Percentiles rank a stretch among this genome's conserved stretches.
Conservation (phyloP, 2,113 vertebrate species). For the Rhinoderma darwinii region DNA sequence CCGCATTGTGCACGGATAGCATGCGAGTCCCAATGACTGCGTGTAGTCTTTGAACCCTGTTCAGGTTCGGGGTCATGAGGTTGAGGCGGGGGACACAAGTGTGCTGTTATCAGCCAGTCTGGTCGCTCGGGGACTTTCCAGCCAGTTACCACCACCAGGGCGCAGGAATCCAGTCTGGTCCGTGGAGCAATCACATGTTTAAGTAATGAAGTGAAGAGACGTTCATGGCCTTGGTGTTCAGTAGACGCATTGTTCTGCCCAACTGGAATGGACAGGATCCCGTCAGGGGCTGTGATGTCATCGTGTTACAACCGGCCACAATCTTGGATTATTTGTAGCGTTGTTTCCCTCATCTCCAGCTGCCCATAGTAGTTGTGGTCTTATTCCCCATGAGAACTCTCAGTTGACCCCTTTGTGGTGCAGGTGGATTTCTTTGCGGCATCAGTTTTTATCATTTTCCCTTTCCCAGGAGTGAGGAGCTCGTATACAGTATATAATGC, state of each 20-base stretch:
- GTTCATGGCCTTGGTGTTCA: background rate
- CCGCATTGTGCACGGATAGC: constrained; percentile 67
- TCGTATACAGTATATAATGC: no score
- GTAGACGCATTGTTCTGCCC: constrained; percentile 3
- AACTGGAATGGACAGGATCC: background rate
- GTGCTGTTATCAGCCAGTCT: constrained; percentile 18
- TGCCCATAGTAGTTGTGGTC: background rate
- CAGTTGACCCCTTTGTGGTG: background rate
- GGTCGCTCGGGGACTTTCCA: constrained; percentile 34
- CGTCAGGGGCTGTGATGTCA: background rate
- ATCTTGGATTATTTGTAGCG: background rate
- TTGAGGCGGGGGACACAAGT: constrained; percentile 25
- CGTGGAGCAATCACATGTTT: background rate
- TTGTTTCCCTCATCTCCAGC: background rate
- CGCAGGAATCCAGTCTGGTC: background rate
- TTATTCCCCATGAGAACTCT: background rate
- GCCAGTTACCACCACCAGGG: constrained; percentile 3
- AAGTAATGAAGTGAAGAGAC: background rate
- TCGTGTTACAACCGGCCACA: background rate
- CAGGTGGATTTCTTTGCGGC: no score
- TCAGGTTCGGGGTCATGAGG: constrained; percentile 61
- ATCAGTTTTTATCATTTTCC: no score
- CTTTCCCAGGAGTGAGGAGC: no score
- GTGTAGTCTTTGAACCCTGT: background rate
- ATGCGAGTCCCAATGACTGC: constrained; percentile 61